A percentile compares a stretch with the other conserved stretches of the same genome.
Conservation (phyloP, 2,888 invertebrate genomes). For the Asteroscopus sphinx region DNA sequence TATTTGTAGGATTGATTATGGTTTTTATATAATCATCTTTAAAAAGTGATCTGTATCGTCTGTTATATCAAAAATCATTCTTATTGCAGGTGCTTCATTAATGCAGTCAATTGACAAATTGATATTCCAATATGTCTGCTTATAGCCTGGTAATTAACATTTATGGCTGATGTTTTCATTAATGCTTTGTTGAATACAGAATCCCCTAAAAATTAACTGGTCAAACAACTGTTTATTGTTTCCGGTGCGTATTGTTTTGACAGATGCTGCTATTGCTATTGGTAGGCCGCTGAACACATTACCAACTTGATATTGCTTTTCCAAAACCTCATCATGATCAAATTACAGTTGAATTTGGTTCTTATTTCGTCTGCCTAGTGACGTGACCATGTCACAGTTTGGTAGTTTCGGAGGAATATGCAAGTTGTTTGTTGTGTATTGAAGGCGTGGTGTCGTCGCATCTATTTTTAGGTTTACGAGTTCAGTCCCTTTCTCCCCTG, state of each 20-base stretch:
- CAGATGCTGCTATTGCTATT: conserved; percentile 75
- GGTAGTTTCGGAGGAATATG: conserved; percentile 48
- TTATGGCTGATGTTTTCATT: conserved; percentile 54
- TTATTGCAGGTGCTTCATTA: conserved; percentile 37
- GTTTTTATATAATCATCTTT: too few relatives aligned
- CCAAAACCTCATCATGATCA: conserved; percentile 40
- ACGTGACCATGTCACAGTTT: conserved; percentile 48
- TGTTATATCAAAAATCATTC: conserved; percentile 1
- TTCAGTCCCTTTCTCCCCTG: conserved; percentile 77
- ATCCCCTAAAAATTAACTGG: conserved; percentile 66
- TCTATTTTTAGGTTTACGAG: conserved; percentile 88
- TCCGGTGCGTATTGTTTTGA: conserved; percentile 82
- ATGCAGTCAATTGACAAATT: conserved; percentile 35
- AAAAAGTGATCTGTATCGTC: conserved; percentile 6
- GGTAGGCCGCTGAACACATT: conserved; percentile 49
- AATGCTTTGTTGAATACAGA: conserved; percentile 48
- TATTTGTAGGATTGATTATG: too few relatives aligned
- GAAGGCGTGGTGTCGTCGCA: conserved; percentile 74
- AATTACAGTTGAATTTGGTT: conserved; percentile 55
- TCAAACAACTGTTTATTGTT: conserved; percentile 78
- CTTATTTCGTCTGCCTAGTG: conserved; percentile 56
- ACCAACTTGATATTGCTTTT: conserved; percentile 42
- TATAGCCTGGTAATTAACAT: conserved; percentile 51
- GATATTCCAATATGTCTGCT: conserved; percentile 29
- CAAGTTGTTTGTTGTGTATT: conserved; percentile 58